phyloP scores from a whole-genome alignment of 2,888 invertebrate genomes.

The Habroteleia sp. region DNA sequence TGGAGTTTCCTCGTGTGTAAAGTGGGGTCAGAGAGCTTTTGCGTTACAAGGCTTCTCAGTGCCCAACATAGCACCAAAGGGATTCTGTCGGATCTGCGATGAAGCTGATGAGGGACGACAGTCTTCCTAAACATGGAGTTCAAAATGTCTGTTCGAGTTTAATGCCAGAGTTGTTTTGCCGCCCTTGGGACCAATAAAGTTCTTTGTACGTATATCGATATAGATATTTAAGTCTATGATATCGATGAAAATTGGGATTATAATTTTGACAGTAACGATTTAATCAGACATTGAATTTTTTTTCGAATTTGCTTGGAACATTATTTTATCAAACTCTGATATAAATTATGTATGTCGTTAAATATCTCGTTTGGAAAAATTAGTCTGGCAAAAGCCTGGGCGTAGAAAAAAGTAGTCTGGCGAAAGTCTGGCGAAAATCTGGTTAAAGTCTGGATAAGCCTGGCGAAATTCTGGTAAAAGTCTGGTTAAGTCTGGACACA shows the following conservation, averaged over 20 bases:
- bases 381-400: too few species aligned
- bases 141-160: conserved; percentile 79
- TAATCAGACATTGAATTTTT: too few species aligned
- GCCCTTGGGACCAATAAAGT: conserved; percentile 65
- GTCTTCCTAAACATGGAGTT: conserved; percentile 78
- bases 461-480: too few species aligned
- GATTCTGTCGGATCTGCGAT: conserved; percentile 71
- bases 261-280: conserved; percentile 1
- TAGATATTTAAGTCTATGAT: conserved; percentile 11
- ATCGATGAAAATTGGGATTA: conserved; percentile 20
- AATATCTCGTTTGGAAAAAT: too few species aligned
- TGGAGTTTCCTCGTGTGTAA: conserved; percentile 55
- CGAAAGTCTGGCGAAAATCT: too few species aligned
- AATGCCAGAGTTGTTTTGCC: conserved; percentile 74
- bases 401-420: too few species aligned
- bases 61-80: conserved; percentile 61
- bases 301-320: too few species aligned
- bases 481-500: too few species aligned
- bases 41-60: conserved; percentile 63
- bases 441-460: too few species aligned
- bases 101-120: conserved; percentile 80
- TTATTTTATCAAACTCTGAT: too few species aligned
- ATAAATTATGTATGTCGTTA: too few species aligned
- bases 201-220: conserved; percentile 29
- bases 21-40: conserved; percentile 68